phyloP scores from a whole-genome alignment of 2,797 vertebrate species.

The Tenualosa ilisha region DNA sequence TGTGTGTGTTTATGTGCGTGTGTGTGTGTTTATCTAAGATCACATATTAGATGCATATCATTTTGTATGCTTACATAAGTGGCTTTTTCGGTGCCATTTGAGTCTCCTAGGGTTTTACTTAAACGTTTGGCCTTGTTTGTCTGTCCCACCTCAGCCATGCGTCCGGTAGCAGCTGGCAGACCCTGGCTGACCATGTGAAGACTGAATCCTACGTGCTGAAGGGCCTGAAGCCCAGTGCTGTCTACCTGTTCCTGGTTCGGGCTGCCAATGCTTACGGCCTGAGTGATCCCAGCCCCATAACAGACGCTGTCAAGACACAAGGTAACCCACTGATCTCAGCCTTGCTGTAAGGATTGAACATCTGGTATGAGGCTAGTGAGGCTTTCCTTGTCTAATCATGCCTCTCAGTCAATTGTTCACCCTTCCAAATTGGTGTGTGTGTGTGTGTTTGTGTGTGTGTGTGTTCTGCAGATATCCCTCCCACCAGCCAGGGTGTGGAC shows the following conservation, averaged over 20 bases:
- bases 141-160: slow-evolving; percentile 80
- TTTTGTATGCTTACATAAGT: no score
- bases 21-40: no score
- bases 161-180: slow-evolving; percentile 98
- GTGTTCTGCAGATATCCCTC: slow-evolving; percentile 84
- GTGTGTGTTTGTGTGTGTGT: slow-evolving; percentile 26
- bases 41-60: no score
- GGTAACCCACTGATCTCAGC: slow-evolving; percentile 68
- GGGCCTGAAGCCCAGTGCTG: slow-evolving; percentile 90
- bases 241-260: slow-evolving; percentile 97
- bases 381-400: background rate
- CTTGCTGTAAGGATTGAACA: background rate
- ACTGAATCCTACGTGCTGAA: slow-evolving; percentile 89
- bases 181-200: slow-evolving; percentile 94
- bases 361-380: background rate
- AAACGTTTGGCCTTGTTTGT: slow-evolving; percentile 20
- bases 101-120: no score
- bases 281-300: slow-evolving; percentile 96
- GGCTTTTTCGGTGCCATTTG: no score
- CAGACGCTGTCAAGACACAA: slow-evolving; percentile 96
- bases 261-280: slow-evolving; percentile 96
- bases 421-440: slow-evolving; percentile 10
- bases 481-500: slow-evolving; percentile 95
- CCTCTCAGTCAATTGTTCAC: background rate
- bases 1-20: no score